Conservation (phyloP, 2,888 invertebrate species). For the Rhogogaster chlorosoma region DNA sequence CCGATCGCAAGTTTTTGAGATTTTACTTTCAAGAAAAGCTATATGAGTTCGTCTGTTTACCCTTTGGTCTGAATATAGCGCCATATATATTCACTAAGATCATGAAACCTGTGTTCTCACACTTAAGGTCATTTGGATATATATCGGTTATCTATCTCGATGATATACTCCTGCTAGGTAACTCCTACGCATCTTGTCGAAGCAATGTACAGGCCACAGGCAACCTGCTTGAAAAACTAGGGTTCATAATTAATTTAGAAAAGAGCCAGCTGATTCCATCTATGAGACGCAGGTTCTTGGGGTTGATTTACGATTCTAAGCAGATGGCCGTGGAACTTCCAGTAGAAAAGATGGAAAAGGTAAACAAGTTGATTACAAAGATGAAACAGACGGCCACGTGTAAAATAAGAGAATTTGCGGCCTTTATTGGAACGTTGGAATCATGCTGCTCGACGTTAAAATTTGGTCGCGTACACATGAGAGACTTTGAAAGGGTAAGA, state of each 20-base stretch:
- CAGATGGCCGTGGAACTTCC: constrained; percentile 51
- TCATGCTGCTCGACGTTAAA: constrained; percentile 54
- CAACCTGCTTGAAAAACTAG: constrained; percentile 34
- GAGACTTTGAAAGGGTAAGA: constrained; percentile 48
- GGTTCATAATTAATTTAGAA: constrained; percentile 50
- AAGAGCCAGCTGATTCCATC: constrained; percentile 19
- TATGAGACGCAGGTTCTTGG: constrained; percentile 42
- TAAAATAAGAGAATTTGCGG: constrained; percentile 54
- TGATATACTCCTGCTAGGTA: constrained; percentile 24
- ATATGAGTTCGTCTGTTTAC: too few species aligned
- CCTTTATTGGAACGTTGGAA: constrained; percentile 54
- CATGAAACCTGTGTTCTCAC: too few species aligned
- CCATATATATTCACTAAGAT: too few species aligned
- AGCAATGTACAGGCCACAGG: neutral
- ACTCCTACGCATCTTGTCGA: neutral
- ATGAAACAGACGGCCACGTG: constrained; percentile 15
- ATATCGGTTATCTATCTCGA: constrained; percentile 42
- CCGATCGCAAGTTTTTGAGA: too few species aligned
- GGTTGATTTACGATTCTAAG: constrained; percentile 43
- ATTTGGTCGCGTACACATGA: constrained; percentile 53
- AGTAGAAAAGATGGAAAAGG: constrained; percentile 28
- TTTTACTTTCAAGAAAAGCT: too few species aligned
- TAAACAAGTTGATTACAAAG: constrained; percentile 1
- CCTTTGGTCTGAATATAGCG: too few species aligned
- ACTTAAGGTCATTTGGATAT: neutral